phyloP scores from a whole-genome alignment of 2,888 invertebrate genomes.

The Amiota mariae region DNA sequence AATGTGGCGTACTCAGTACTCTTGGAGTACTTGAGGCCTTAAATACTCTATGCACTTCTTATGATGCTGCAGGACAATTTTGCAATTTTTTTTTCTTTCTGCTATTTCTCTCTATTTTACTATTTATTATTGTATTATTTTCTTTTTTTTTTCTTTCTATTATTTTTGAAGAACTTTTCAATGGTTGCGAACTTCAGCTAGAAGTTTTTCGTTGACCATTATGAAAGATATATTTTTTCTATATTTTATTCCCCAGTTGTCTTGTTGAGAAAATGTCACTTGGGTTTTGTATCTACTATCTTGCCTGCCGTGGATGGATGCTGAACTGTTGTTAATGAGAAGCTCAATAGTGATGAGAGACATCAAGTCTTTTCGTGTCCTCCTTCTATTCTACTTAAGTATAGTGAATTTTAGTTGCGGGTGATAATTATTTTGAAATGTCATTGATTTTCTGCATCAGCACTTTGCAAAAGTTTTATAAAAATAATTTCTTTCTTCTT shows the following conservation, averaged over 20 bases:
- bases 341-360: not conserved
- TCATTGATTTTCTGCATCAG: slow-evolving; percentile 28
- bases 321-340: slow-evolving; percentile 11
- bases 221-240: not conserved
- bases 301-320: not conserved
- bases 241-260: not conserved
- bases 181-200: slow-evolving; percentile 20
- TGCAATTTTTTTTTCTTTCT: not conserved
- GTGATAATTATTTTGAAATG: slow-evolving; percentile 5
- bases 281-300: not conserved
- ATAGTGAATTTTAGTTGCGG: not conserved
- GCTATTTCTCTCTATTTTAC: not conserved
- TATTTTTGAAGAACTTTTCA: slow-evolving; percentile 20
- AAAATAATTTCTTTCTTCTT: not conserved
- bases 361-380: not conserved
- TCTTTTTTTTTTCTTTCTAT: not conserved
- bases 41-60: slow-evolving; percentile 17
- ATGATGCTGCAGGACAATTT: slow-evolving; percentile 22
- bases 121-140: not conserved
- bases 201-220: slow-evolving; percentile 25
- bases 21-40: slow-evolving; percentile 17
- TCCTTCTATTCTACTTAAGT: not conserved
- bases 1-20: slow-evolving; percentile 48
- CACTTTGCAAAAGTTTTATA: not conserved
- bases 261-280: slow-evolving; percentile 27